Percentiles rank a stretch among this genome's conserved stretches.
Conservation (phyloP, 1,140 invertebrate species). For the Drosophila guanche region DNA sequence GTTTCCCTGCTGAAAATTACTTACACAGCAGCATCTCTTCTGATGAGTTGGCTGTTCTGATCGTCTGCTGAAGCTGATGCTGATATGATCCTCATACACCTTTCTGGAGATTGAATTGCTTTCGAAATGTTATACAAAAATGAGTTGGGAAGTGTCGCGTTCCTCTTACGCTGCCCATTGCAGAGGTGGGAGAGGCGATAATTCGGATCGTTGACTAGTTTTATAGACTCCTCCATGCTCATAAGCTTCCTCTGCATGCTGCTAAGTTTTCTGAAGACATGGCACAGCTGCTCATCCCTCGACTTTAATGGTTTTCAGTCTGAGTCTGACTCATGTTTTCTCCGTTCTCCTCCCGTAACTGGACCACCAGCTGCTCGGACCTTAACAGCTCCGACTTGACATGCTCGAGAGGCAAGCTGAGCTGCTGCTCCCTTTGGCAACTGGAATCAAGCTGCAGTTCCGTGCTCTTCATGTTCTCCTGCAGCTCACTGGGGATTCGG, state of each 20-base stretch:
- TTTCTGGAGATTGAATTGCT: no score
- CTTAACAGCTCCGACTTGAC: conserved; percentile 15
- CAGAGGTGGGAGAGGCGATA: no score
- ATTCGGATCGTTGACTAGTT: conserved; percentile 86
- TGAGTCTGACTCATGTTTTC: conserved; percentile 55
- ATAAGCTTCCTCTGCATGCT: conserved; percentile 86
- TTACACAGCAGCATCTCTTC: conserved; percentile 40
- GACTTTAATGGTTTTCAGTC: conserved; percentile 47
- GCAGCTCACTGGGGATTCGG: conserved; percentile 16
- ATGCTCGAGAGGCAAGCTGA: conserved; percentile 25
- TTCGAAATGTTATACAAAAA: no score
- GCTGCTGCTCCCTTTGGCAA: background rate
- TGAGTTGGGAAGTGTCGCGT: no score
- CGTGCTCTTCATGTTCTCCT: background rate
- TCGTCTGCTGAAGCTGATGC: no score
- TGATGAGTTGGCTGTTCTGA: background rate
- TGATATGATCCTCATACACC: no score
- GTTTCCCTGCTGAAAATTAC: conserved; percentile 37
- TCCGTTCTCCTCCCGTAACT: conserved; percentile 33
- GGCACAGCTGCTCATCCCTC: conserved; percentile 85
- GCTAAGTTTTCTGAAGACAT: conserved; percentile 84
- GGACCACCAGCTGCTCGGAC: conserved; percentile 3
- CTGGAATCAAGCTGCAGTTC: background rate
- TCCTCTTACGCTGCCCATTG: no score
- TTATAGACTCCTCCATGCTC: conserved; percentile 85